These are phyloP conservation scores for Heliconius charithonia DNA, from an alignment of 2,888 invertebrate genomes.

Conservation along the genomic window DNA sequence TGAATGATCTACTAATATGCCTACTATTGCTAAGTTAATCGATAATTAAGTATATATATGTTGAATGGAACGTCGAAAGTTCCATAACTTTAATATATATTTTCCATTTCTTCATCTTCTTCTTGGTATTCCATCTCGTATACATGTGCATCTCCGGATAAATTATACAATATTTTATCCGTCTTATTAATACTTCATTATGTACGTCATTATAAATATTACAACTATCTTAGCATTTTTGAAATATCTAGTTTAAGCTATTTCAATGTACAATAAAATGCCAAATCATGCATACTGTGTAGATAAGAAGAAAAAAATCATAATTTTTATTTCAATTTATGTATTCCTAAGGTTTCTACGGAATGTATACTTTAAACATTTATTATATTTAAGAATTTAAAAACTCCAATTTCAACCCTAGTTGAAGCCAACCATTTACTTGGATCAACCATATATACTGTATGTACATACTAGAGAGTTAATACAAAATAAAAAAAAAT, in stretches of 20 bases:
- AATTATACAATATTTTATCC: not conserved
- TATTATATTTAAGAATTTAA: too few relatives aligned
- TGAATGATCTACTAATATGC: not conserved
- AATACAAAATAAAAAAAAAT: not conserved
- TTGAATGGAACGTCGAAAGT: not conserved
- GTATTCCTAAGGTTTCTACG: too few relatives aligned
- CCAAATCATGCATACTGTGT: not conserved
- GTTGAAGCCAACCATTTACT: too few relatives aligned
- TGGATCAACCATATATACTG: too few relatives aligned
- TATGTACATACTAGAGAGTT: too few relatives aligned
- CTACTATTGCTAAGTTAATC: not conserved
- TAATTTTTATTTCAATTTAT: too few relatives aligned
- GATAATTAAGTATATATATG: not conserved
- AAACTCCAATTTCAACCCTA: too few relatives aligned
- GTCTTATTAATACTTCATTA: not conserved
- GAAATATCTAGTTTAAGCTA: not conserved
- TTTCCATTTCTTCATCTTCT: not conserved
- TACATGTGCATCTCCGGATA: not conserved
- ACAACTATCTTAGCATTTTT: not conserved
- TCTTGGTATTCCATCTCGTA: not conserved
- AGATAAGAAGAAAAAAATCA: not conserved
- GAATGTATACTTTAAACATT: too few relatives aligned
- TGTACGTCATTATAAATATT: not conserved
- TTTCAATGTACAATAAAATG: not conserved
- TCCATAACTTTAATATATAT: not conserved